phyloP scores from a whole-genome alignment of 2,113 vertebrate genomes.

The Theropithecus gelada region DNA sequence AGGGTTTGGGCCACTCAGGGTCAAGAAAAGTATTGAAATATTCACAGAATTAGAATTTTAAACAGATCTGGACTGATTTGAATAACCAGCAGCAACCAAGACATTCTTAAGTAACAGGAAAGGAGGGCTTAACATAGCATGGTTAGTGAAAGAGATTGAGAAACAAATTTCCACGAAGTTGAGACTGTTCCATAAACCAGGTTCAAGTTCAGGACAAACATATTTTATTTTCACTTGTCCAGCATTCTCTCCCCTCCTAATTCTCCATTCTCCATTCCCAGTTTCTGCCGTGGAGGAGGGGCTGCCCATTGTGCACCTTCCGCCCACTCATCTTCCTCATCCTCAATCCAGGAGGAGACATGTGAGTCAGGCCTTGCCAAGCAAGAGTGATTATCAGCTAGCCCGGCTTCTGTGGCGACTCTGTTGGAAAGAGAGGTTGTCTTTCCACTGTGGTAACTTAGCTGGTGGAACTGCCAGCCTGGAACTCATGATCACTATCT shows the following conservation, averaged over 20 bases:
- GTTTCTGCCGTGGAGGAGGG: not conserved
- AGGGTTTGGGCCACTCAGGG: not conserved
- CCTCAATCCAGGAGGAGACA: not conserved
- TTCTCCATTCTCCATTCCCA: not conserved
- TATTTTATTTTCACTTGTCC: not conserved
- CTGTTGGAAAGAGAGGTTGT: rapidly evolving
- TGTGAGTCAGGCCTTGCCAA: not conserved
- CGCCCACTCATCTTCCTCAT: rapidly evolving
- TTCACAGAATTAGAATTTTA: not conserved
- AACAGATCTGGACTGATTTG: not conserved
- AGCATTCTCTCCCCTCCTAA: not conserved
- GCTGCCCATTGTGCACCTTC: rapidly evolving
- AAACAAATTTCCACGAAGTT: not conserved
- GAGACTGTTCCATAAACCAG: not conserved
- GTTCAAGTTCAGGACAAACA: not conserved
- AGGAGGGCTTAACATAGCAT: not conserved
- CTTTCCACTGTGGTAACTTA: not conserved
- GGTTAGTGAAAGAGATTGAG: not conserved
- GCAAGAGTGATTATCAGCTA: not conserved
- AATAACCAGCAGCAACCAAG: not conserved
- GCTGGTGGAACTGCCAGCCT: too few species aligned
- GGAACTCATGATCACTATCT: rapidly evolving
- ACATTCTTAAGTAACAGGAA: not conserved
- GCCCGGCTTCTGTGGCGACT: not conserved
- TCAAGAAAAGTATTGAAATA: not conserved